A percentile compares a stretch with the other conserved stretches of the same genome.
phyloP scores from a whole-genome alignment of 2,113 vertebrate genomes.

The Callithrix jacchus region DNA sequence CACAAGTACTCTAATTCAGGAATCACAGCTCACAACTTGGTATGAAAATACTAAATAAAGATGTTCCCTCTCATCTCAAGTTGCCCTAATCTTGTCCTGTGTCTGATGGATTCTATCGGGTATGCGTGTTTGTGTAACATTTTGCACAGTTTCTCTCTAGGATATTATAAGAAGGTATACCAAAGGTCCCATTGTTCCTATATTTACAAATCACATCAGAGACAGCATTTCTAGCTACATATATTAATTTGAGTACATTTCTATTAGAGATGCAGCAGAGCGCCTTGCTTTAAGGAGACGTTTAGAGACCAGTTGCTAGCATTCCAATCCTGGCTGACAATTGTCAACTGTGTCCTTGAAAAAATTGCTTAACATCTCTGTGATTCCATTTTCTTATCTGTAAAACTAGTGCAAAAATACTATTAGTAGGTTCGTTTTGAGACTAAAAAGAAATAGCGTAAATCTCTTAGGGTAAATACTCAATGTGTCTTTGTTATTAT shows the following conservation, averaged over 20 bases:
- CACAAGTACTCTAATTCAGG: background rate
- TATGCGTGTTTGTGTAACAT: background rate
- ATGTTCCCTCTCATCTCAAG: background rate
- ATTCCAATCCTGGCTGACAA: background rate
- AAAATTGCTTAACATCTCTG: background rate
- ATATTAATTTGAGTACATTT: background rate
- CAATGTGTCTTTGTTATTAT: background rate
- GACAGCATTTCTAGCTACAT: background rate
- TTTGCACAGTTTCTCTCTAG: background rate
- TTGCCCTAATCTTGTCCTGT: background rate
- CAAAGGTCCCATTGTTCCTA: background rate
- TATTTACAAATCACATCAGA: background rate
- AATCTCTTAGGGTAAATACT: background rate
- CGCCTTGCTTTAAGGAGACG: background rate
- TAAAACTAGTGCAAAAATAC: background rate
- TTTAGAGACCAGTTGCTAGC: background rate
- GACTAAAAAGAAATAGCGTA: background rate
- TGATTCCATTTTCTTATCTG: background rate
- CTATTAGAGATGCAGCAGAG: background rate
- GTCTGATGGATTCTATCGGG: rapidly evolving
- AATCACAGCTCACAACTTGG: background rate
- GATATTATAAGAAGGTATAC: background rate
- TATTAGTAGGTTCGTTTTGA: background rate
- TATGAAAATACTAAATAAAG: background rate
- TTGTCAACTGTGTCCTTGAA: background rate